These are phyloP conservation scores for Macropodus opercularis DNA, from an alignment of 2,797 vertebrate genomes.

Conservation along the genomic window DNA sequence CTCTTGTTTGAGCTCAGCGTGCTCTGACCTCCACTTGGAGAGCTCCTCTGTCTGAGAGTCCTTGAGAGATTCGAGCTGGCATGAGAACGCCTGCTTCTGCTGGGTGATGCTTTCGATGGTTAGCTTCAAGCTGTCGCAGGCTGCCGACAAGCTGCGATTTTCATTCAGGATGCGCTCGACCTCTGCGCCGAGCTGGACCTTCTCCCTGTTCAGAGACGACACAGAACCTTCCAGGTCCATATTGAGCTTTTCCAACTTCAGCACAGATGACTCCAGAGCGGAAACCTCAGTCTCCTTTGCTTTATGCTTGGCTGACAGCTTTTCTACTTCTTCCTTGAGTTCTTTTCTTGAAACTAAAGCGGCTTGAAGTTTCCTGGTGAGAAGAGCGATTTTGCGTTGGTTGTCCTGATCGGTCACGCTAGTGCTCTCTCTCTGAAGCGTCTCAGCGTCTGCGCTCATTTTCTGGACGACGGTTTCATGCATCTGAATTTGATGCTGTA, in stretches of 20 bases:
- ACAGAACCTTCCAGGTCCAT: constrained; percentile 57
- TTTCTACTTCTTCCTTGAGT: constrained; percentile 80
- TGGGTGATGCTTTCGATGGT: constrained; percentile 90
- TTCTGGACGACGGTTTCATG: constrained; percentile 63
- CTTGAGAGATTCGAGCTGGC: constrained; percentile 88
- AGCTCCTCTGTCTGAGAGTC: constrained; percentile 90
- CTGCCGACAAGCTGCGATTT: constrained; percentile 86
- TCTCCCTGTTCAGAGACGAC: constrained; percentile 59
- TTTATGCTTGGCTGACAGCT: constrained; percentile 68
- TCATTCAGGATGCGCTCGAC: constrained; percentile 79
- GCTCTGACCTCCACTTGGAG: constrained; percentile 88
- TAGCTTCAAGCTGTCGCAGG: constrained; percentile 89
- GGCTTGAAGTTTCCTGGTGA: constrained; percentile 88
- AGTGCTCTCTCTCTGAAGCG: constrained; percentile 67
- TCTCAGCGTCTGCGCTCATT: constrained; percentile 48
- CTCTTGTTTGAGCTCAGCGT: constrained; percentile 88
- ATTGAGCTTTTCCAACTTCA: constrained; percentile 71
- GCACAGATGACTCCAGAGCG: constrained; percentile 63
- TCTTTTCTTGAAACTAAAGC: constrained; percentile 89
- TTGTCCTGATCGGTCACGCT: constrained; percentile 62
- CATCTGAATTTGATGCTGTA: constrained; percentile 68
- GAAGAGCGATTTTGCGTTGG: constrained; percentile 66
- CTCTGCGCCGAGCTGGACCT: constrained; percentile 69
- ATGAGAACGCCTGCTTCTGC: constrained; percentile 90
- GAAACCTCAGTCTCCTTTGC: constrained; percentile 63